Percentiles rank a stretch among this genome's conserved stretches.
phyloP scores from a whole-genome alignment of 2,113 vertebrate species.

The Datnioides undecimradiatus region DNA sequence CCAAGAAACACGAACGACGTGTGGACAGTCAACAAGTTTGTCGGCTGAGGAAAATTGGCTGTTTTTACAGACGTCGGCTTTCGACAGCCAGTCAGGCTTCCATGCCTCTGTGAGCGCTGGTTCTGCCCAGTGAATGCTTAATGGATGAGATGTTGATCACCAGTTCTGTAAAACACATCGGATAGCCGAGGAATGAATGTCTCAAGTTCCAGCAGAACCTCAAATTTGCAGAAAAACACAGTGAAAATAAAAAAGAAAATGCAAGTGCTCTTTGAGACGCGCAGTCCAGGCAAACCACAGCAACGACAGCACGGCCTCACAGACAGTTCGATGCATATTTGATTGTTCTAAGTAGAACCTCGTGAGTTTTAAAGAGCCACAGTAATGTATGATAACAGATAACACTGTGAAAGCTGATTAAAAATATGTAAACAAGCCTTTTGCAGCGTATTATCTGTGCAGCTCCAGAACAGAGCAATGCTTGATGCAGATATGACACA shows the following conservation, averaged over 20 bases:
- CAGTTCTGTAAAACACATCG: not conserved
- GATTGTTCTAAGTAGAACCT: not conserved
- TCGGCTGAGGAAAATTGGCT: constrained; percentile 18
- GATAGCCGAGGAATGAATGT: not conserved
- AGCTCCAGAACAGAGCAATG: too few species aligned
- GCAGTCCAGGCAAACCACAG: not conserved
- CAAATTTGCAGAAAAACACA: not conserved
- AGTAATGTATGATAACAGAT: too few species aligned
- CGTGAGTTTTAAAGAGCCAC: not conserved
- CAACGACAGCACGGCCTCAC: not conserved
- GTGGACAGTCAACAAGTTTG: constrained; percentile 42
- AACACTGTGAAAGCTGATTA: too few species aligned
- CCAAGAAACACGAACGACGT: constrained; percentile 1
- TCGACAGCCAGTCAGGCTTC: constrained; percentile 18
- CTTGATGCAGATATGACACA: too few species aligned
- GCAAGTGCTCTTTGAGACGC: not conserved
- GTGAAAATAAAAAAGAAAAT: too few species aligned
- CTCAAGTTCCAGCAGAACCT: not conserved
- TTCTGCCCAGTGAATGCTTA: constrained; percentile 15
- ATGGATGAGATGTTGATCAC: constrained; percentile 14
- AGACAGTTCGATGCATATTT: not conserved
- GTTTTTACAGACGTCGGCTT: constrained; percentile 24
- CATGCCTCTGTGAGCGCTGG: not conserved
- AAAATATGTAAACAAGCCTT: too few species aligned
- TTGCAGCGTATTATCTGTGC: too few species aligned